Percentiles rank a stretch among this genome's conserved stretches.
Conservation (phyloP, 1,140 invertebrate genomes). For the Semibalanus balanoides region DNA sequence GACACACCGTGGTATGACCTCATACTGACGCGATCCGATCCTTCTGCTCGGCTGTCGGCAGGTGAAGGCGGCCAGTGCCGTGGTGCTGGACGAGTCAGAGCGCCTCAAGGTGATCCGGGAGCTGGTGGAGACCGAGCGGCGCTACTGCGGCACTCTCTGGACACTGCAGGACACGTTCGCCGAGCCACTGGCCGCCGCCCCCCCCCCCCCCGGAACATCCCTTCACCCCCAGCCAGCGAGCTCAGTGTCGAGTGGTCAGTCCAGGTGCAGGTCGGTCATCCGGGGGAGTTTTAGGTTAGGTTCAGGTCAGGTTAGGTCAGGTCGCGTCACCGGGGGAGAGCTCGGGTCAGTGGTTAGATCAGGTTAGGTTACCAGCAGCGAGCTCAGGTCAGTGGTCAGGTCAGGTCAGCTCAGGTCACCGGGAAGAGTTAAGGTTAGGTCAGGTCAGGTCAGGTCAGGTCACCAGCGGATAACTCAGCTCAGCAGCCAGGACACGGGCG, state of each 20-base stretch:
- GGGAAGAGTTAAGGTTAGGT: too few species aligned
- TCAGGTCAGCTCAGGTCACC: slow-evolving; percentile 28
- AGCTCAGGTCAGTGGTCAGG: slow-evolving; percentile 23
- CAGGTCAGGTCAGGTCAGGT: too few species aligned
- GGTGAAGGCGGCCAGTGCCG: slow-evolving; percentile 4
- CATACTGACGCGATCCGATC: too few species aligned
- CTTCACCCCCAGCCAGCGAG: too few species aligned
- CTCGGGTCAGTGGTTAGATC: too few species aligned
- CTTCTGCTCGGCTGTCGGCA: slow-evolving; percentile 7
- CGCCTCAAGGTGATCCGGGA: slow-evolving; percentile 27
- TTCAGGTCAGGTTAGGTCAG: not conserved
- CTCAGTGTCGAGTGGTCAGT: too few species aligned
- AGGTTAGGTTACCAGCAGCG: too few species aligned
- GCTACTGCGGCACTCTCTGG: slow-evolving; percentile 32
- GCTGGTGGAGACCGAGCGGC: slow-evolving; percentile 31
- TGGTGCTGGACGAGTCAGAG: slow-evolving; percentile 21
- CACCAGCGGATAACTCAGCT: too few species aligned
- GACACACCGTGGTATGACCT: too few species aligned
- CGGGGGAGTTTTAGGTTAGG: slow-evolving; percentile 23
- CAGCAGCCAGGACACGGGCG: too few species aligned
- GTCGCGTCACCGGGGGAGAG: not conserved
- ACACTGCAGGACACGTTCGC: slow-evolving; percentile 30
- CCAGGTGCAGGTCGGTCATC: slow-evolving; percentile 26
- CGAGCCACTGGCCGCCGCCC: slow-evolving; percentile 26
- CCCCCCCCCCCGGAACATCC: slow-evolving; percentile 25